Percentiles rank a stretch among this genome's conserved stretches.
Evolutionary conservation across 2,888 invertebrate genomes (phyloP).

Genomic region (Xanthostigma xanthostigma): DNA sequence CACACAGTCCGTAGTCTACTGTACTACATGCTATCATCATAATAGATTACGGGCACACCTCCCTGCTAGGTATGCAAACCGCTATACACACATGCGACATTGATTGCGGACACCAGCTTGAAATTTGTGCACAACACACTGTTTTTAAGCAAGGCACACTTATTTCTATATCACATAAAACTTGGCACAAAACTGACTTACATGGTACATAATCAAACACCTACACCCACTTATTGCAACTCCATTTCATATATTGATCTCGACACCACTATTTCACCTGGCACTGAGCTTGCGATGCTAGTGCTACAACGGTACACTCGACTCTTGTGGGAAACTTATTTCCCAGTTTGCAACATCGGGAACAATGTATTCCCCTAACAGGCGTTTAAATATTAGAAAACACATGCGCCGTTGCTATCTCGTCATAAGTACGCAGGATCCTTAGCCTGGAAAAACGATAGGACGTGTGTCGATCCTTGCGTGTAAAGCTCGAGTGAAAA

Average conservation of each 20-base stretch:
- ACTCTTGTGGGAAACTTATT: constrained; percentile 5
- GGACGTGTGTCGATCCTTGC: too few species aligned
- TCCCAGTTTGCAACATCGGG: constrained; percentile 3
- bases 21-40: too few species aligned
- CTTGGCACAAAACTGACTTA: background rate
- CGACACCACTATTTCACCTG: constrained; percentile 20
- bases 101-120: background rate
- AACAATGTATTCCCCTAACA: constrained; percentile 6
- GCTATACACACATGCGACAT: background rate
- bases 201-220: constrained; percentile 6
- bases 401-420: too few species aligned
- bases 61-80: background rate
- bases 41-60: too few species aligned
- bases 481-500: too few species aligned
- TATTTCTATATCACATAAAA: background rate
- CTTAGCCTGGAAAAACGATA: too few species aligned
- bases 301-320: background rate
- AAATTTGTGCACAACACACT: too few species aligned
- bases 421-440: too few species aligned
- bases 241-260: constrained; percentile 20
- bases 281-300: constrained; percentile 6
- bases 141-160: too few species aligned
- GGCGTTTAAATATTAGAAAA: background rate
- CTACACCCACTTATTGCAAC: constrained; percentile 8
- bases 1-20: too few species aligned